A percentile compares a stretch with the other conserved stretches of the same genome.
These are phyloP conservation scores for Rhinichthys osculus DNA, from an alignment of 2,797 vertebrate genomes.

Conservation along the genomic window DNA sequence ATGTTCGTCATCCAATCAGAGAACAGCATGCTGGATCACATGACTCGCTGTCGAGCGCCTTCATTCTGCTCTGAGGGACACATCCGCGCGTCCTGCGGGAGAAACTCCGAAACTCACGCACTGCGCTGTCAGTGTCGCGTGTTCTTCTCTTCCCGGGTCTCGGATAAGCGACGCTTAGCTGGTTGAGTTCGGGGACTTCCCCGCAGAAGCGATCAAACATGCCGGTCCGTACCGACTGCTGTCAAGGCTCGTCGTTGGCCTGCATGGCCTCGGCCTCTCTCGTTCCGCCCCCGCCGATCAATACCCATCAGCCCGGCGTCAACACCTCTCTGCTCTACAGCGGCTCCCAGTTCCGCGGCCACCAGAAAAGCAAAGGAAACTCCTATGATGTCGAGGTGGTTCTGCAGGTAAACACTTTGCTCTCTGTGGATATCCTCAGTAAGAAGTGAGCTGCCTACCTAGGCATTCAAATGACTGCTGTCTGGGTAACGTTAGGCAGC, in stretches of 20 bases:
- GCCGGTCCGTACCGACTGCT: slow-evolving; percentile 87
- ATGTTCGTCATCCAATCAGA: slow-evolving; percentile 68
- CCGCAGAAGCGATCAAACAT: slow-evolving; percentile 76
- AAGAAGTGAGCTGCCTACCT: background rate
- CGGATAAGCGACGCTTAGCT: slow-evolving; percentile 72
- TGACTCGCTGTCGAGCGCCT: slow-evolving; percentile 52
- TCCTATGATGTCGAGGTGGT: slow-evolving; percentile 97
- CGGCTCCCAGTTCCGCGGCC: slow-evolving; percentile 94
- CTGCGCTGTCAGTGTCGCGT: slow-evolving; percentile 51
- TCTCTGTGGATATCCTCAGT: background rate
- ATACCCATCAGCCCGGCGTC: slow-evolving; percentile 93
- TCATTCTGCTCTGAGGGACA: slow-evolving; percentile 50
- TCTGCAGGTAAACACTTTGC: slow-evolving; percentile 84
- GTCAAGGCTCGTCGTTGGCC: slow-evolving; percentile 73
- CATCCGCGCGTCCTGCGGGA: slow-evolving; percentile 55
- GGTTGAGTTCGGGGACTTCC: slow-evolving; percentile 76
- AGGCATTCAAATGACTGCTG: slow-evolving; percentile 11
- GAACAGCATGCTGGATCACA: slow-evolving; percentile 50
- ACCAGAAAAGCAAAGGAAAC: slow-evolving; percentile 98
- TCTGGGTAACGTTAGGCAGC: background rate
- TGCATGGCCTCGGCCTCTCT: slow-evolving; percentile 82
- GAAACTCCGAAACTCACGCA: slow-evolving; percentile 53
- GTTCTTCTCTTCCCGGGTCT: slow-evolving; percentile 56
- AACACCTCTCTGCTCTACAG: slow-evolving; percentile 93
- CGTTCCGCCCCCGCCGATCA: slow-evolving; percentile 93